Conservation (phyloP, 2,797 vertebrate species). For the Tapirus indicus region DNA sequence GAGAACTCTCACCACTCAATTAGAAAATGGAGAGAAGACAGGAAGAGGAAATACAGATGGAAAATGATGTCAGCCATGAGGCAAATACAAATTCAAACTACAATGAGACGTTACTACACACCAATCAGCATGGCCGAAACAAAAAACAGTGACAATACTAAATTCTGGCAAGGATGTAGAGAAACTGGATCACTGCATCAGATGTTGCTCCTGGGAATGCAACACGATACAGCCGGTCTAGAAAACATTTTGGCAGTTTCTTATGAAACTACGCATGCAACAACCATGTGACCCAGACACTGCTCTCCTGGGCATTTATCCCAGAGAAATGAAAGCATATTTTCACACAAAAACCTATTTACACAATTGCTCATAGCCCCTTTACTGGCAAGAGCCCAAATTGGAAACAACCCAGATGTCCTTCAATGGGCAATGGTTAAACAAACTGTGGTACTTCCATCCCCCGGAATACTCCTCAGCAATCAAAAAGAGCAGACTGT, state of each 20-base stretch:
- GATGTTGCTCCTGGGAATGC: neutral
- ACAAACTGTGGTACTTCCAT: neutral
- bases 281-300: neutral
- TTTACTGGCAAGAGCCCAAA: neutral
- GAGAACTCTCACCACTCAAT: neutral
- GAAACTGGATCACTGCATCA: neutral
- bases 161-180: neutral
- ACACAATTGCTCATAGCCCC: neutral
- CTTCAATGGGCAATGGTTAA: neutral
- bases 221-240: neutral
- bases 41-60: neutral
- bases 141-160: neutral
- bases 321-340: neutral
- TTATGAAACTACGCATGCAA: neutral
- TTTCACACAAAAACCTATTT: neutral
- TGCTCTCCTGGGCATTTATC: neutral
- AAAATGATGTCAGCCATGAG: neutral
- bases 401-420: neutral
- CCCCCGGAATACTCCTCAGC: neutral
- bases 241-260: neutral
- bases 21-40: neutral
- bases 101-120: neutral
- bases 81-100: neutral
- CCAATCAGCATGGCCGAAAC: neutral
- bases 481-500: neutral